Percentiles rank a stretch among this genome's conserved stretches.
phyloP scores from a whole-genome alignment of 2,113 vertebrate species.

The Zingel zingel region DNA sequence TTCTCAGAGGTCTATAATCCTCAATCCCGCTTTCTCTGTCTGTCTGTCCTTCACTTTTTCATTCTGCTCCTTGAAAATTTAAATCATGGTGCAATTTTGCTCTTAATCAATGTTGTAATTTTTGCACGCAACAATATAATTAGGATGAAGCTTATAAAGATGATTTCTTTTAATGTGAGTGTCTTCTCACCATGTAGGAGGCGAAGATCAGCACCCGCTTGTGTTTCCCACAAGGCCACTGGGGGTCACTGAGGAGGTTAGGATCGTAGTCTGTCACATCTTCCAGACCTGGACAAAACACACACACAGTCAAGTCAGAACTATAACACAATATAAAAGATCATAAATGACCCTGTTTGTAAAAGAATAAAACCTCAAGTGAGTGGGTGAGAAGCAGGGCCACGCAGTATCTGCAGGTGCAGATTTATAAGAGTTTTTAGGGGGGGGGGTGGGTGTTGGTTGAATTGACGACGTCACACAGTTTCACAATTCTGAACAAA shows the following conservation, averaged over 20 bases:
- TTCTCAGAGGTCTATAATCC: conserved; percentile 5
- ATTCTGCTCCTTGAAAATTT: neutral
- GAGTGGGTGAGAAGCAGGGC: no score
- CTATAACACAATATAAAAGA: neutral
- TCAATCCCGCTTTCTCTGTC: neutral
- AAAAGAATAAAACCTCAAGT: no score
- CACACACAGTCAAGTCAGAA: neutral
- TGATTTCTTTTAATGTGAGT: neutral
- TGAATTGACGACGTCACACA: neutral
- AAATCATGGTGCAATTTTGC: neutral
- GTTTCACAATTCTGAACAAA: neutral
- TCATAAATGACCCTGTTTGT: neutral
- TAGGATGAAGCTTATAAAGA: neutral
- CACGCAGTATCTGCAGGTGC: no score
- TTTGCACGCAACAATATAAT: neutral
- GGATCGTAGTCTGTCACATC: conserved; percentile 93
- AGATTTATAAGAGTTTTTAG: no score
- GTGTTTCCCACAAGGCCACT: conserved; percentile 98
- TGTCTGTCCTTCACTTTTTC: neutral
- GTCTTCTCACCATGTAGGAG: conserved; percentile 92
- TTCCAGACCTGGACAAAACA: conserved; percentile 82
- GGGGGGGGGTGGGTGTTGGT: no score
- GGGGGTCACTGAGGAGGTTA: conserved; percentile 94
- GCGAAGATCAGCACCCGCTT: conserved; percentile 98
- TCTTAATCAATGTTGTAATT: no score